A percentile compares a stretch with the other conserved stretches of the same genome.
Conservation (phyloP, 2,113 vertebrate species). For the Halcyon malimbica region DNA sequence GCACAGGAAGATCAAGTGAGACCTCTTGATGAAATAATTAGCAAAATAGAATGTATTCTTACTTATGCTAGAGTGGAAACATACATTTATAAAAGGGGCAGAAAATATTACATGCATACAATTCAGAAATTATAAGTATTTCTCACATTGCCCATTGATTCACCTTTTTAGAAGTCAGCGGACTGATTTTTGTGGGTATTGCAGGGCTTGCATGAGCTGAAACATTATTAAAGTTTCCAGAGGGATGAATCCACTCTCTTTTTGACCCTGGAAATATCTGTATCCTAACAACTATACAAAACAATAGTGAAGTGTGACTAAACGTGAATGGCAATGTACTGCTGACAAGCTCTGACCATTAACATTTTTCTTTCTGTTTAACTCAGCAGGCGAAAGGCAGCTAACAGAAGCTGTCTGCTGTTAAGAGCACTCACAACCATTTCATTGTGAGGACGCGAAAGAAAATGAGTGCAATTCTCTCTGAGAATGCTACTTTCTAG, state of each 20-base stretch:
- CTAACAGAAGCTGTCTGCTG: conserved; percentile 57
- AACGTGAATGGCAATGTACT: conserved; percentile 60
- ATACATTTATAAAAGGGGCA: neutral
- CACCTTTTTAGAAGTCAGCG: neutral
- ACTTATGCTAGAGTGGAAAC: neutral
- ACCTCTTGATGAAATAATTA: neutral
- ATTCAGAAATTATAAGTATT: neutral
- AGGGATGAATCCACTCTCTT: conserved; percentile 23
- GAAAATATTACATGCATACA: neutral
- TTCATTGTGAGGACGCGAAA: conserved; percentile 2
- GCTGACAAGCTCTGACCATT: conserved; percentile 68
- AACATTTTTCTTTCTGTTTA: conserved; percentile 70
- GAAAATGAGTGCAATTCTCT: neutral
- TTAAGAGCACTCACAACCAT: conserved; percentile 47
- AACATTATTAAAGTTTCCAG: conserved; percentile 33
- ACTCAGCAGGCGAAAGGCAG: conserved; percentile 65
- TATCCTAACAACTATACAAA: conserved; percentile 69
- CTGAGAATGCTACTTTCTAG: conserved; percentile 18
- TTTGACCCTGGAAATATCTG: conserved; percentile 61
- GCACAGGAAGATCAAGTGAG: neutral
- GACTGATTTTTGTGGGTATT: neutral
- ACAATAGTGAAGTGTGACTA: conserved; percentile 67
- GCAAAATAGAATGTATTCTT: neutral
- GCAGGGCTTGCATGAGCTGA: neutral
- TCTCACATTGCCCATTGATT: neutral